These are phyloP conservation scores for Drosophila asahinai DNA, from an alignment of 1,140 invertebrate genomes.

Conservation along the genomic window DNA sequence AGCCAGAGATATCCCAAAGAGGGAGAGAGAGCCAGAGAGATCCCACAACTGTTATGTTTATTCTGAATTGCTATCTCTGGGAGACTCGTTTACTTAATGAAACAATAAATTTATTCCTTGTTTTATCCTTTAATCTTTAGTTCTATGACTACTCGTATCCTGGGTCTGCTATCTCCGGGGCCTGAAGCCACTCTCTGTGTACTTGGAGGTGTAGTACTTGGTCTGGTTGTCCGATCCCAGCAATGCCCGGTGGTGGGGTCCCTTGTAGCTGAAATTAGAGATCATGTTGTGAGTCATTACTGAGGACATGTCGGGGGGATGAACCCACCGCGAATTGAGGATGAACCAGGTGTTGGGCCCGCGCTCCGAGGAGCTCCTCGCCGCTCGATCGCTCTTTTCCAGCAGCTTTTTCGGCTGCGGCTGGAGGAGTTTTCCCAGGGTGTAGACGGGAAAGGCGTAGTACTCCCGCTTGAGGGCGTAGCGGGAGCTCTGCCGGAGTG, in stretches of 20 bases:
- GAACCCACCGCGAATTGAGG: conserved; percentile 71
- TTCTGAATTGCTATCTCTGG: no score
- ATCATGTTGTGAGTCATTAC: not conserved
- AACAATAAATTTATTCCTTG: no score
- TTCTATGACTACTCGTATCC: no score
- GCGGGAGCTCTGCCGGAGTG: conserved; percentile 60
- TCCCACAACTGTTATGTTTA: no score
- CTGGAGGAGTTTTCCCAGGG: conserved; percentile 68
- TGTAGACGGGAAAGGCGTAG: conserved; percentile 75
- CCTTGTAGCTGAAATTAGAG: conserved; percentile 61
- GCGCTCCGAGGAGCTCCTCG: conserved; percentile 17
- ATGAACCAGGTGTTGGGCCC: conserved; percentile 74
- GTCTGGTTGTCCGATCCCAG: conserved; percentile 12
- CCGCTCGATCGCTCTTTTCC: conserved; percentile 28
- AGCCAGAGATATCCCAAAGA: no score
- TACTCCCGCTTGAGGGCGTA: conserved; percentile 65
- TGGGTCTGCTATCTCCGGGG: conserved; percentile 5
- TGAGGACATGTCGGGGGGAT: no score
- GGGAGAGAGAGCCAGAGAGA: no score
- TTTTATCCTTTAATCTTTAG: not conserved
- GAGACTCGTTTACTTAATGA: not conserved
- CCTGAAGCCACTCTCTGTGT: conserved; percentile 31
- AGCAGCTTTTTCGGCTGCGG: not conserved
- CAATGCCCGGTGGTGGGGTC: conserved; percentile 37
- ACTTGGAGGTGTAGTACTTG: conserved; percentile 73